phyloP scores from a whole-genome alignment of 2,113 vertebrate species.

The Carlito syrichta region DNA sequence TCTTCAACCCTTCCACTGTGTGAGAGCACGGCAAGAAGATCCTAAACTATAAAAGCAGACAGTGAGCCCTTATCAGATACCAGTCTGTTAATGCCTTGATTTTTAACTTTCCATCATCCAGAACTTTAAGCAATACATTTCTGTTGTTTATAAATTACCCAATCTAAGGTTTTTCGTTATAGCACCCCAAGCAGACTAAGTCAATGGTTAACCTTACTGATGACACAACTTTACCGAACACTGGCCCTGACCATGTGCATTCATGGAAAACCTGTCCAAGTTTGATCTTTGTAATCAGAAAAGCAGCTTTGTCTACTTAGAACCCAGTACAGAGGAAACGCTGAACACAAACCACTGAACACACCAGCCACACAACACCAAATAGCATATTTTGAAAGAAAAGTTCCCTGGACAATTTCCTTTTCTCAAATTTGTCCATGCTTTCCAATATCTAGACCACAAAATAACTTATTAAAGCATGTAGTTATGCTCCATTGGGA shows the following conservation, averaged over 20 bases:
- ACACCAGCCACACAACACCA: background rate
- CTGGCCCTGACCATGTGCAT: background rate
- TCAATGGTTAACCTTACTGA: background rate
- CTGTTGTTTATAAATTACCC: background rate
- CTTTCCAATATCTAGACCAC: background rate
- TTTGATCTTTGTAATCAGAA: background rate
- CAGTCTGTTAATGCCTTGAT: background rate
- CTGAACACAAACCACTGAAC: background rate
- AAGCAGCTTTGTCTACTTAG: background rate
- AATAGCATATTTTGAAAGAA: background rate
- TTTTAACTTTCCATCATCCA: background rate
- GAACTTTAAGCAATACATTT: background rate
- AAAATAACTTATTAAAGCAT: background rate
- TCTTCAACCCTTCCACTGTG: too few relatives aligned
- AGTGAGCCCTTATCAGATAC: background rate
- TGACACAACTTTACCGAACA: background rate
- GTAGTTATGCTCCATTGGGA: background rate
- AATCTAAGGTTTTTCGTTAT: background rate
- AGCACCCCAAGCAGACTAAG: background rate
- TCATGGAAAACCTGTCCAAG: background rate
- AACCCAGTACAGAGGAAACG: background rate
- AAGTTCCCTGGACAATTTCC: background rate
- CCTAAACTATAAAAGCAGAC: background rate
- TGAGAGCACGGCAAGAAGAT: background rate
- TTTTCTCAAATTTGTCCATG: background rate